These are phyloP conservation scores for Carterocephalus palaemon DNA, from an alignment of 2,888 invertebrate genomes.

Conservation along the genomic window DNA sequence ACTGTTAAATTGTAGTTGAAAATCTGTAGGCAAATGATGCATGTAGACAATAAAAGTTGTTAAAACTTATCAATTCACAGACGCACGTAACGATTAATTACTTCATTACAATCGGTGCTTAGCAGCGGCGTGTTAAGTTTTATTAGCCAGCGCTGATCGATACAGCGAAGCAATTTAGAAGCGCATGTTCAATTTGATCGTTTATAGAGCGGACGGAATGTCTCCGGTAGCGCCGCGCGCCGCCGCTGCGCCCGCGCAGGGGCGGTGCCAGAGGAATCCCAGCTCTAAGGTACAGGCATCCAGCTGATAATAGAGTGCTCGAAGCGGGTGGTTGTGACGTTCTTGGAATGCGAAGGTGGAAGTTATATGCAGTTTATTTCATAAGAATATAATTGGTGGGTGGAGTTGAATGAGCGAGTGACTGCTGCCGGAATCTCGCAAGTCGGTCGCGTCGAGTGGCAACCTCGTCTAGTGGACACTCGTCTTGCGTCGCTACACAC, in stretches of 20 bases:
- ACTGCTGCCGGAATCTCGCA: constrained; percentile 33
- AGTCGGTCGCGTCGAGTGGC: no score
- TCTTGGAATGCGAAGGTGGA: constrained; percentile 27
- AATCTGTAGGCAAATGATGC: no score
- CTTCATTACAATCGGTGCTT: constrained; percentile 17
- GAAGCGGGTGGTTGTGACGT: constrained; percentile 27
- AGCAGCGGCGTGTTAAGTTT: constrained; percentile 19
- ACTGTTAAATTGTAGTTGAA: no score
- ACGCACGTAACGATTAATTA: constrained; percentile 17
- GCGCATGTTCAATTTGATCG: constrained; percentile 36
- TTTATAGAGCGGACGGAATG: constrained; percentile 34
- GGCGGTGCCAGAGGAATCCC: constrained; percentile 9
- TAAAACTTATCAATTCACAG: no score
- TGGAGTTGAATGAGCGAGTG: constrained; percentile 67
- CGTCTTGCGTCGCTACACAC: no score
- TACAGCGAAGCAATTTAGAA: constrained; percentile 31
- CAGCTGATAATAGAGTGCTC: constrained; percentile 3
- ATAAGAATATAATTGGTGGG: constrained; percentile 79
- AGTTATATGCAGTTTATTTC: constrained; percentile 74
- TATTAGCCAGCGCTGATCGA: constrained; percentile 25
- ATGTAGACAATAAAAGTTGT: no score
- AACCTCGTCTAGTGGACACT: no score
- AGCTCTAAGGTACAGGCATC: not conserved
- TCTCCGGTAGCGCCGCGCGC: constrained; percentile 35
- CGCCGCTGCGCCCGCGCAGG: constrained; percentile 24